Evolutionary conservation across 2,113 vertebrate genomes (phyloP).

Genomic region (Bubo scandiacus): DNA sequence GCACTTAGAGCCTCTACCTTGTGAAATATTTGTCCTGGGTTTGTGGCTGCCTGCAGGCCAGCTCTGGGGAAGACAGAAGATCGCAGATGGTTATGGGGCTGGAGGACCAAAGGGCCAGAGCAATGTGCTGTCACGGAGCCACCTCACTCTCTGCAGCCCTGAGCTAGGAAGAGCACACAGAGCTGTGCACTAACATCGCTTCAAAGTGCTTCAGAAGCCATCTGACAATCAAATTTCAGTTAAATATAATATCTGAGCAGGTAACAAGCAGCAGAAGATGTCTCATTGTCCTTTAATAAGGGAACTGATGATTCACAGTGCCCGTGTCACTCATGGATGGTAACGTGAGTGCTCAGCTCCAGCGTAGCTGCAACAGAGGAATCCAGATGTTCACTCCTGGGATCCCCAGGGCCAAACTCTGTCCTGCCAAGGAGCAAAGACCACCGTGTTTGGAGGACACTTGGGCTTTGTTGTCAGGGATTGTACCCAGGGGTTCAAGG

Average conservation of each 20-base stretch:
- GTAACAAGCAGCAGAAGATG: background rate
- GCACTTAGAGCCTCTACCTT: background rate
- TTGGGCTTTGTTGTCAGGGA: background rate
- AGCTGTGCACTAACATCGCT: accelerated
- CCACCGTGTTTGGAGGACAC: background rate
- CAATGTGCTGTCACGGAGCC: background rate
- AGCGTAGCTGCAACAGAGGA: accelerated
- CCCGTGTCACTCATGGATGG: background rate
- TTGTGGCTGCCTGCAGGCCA: background rate
- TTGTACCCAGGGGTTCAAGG: background rate
- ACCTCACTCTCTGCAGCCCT: background rate
- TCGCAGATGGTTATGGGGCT: background rate
- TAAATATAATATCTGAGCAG: background rate
- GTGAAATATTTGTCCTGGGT: background rate
- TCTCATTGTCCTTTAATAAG: background rate
- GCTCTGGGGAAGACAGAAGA: background rate
- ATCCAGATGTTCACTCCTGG: background rate
- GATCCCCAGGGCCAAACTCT: background rate
- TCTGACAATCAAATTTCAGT: background rate
- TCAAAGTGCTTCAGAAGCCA: background rate
- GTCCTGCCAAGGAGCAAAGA: background rate
- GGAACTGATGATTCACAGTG: background rate
- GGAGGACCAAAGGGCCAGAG: background rate
- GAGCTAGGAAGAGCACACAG: background rate
- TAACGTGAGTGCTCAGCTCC: background rate